Conservation (phyloP, 2,888 invertebrate genomes). For the Lordiphosa andalusiaca region DNA sequence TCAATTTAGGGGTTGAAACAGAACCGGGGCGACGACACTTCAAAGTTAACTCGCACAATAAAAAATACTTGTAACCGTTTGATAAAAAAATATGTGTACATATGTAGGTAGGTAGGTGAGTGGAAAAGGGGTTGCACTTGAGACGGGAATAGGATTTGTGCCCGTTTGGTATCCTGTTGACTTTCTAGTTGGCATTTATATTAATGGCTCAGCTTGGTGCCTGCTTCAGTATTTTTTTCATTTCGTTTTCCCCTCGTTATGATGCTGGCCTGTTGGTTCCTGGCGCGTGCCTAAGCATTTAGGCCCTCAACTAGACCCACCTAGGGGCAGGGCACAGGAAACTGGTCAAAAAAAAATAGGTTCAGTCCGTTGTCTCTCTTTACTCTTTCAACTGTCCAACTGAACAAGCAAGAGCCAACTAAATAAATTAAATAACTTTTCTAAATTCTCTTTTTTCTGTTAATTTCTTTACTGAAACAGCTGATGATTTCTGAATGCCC, state of each 20-base stretch:
- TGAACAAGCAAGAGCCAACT: too few relatives aligned
- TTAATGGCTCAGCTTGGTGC: slow-evolving; percentile 43
- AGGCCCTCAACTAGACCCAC: neutral
- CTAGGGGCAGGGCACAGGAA: too few relatives aligned
- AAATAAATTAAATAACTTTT: too few relatives aligned
- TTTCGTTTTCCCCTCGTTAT: slow-evolving; percentile 11
- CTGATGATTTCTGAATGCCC: too few relatives aligned
- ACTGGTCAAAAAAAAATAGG: too few relatives aligned
- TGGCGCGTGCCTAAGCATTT: slow-evolving; percentile 22
- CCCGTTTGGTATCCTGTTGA: slow-evolving; percentile 54
- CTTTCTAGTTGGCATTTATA: slow-evolving; percentile 62
- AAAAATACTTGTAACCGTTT: slow-evolving; percentile 49
- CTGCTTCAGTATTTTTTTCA: neutral
- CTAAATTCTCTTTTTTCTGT: too few relatives aligned
- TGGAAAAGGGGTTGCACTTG: slow-evolving; percentile 38
- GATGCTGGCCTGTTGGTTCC: neutral
- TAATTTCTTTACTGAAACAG: too few relatives aligned
- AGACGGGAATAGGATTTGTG: slow-evolving; percentile 50
- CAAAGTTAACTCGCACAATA: slow-evolving; percentile 69
- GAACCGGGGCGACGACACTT: slow-evolving; percentile 53
- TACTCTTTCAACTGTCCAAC: too few relatives aligned
- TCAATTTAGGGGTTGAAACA: slow-evolving; percentile 78
- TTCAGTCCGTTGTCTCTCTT: too few relatives aligned
- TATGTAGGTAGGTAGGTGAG: too few relatives aligned
- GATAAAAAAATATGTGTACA: slow-evolving; percentile 54